Evolutionary conservation across 1,140 invertebrate species (phyloP).

Genomic region (Zaprionus capensis): DNA sequence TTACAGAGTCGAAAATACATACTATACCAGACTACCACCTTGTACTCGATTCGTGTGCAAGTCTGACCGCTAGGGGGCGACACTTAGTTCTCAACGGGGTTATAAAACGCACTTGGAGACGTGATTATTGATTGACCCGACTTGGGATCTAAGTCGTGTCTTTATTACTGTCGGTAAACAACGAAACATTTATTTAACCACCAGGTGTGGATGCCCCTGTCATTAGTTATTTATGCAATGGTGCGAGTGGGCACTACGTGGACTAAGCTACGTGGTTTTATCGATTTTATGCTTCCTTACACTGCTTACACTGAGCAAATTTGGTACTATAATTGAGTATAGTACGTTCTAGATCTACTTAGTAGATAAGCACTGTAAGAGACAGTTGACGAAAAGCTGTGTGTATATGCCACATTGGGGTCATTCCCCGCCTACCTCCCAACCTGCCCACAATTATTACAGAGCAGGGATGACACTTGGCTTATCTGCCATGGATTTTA

Average conservation of each 20-base stretch:
- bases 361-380: constrained; percentile 26
- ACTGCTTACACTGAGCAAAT: constrained; percentile 16
- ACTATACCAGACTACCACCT: background rate
- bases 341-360: constrained; percentile 4
- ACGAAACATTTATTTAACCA: constrained; percentile 32
- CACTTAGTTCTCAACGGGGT: background rate
- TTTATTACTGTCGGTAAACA: constrained; percentile 15
- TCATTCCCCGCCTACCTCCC: background rate
- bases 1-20: constrained; percentile 24
- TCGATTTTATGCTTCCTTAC: constrained; percentile 35
- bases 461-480: constrained; percentile 11
- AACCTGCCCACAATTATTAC: background rate
- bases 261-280: constrained; percentile 20
- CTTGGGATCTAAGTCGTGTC: background rate
- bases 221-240: constrained; percentile 38
- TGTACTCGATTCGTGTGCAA: background rate
- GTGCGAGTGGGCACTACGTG: background rate
- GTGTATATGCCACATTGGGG: background rate
- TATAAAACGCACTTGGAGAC: no score
- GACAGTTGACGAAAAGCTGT: constrained; percentile 20
- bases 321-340: background rate
- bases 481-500: constrained; percentile 31
- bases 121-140: constrained; percentile 50
- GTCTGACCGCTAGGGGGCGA: constrained; percentile 12
- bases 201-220: constrained; percentile 35